A percentile compares a stretch with the other conserved stretches of the same genome.
Conservation (phyloP, 2,888 invertebrate genomes). For the Pterostichus madidus region DNA sequence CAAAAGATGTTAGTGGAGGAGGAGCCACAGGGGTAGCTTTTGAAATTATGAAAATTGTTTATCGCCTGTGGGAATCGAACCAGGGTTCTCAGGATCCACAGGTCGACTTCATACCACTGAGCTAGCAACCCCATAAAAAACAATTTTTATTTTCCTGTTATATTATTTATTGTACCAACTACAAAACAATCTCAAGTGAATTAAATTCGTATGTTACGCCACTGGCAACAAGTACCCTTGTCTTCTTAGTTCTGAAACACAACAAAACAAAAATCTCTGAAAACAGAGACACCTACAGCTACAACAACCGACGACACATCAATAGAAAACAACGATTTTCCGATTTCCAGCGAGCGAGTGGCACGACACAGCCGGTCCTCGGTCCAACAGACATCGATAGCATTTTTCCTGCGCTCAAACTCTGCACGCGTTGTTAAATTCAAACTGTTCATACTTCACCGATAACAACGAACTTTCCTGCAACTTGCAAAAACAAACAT, state of each 20-base stretch:
- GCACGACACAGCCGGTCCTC: background rate
- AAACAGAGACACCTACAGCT: constrained; percentile 14
- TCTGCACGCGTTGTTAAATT: constrained; percentile 61
- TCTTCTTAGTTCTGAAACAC: background rate
- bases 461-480: constrained; percentile 51
- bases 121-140: no score
- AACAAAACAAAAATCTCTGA: constrained; percentile 33
- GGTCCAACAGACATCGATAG: constrained; percentile 40
- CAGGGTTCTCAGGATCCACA: no score
- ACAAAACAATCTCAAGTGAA: background rate
- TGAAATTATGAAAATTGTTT: no score
- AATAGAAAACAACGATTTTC: constrained; percentile 22
- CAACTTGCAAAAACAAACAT: constrained; percentile 44
- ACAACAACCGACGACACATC: constrained; percentile 18
- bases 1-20: no score
- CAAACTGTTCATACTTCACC: constrained; percentile 56
- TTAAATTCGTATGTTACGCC: background rate
- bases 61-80: no score
- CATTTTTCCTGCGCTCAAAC: constrained; percentile 32
- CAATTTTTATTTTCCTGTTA: no score
- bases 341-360: background rate
- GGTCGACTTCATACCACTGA: no score
- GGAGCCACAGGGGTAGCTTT: no score
- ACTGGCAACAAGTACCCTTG: constrained; percentile 12
- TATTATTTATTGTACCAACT: no score